Percentiles rank a stretch among this genome's conserved stretches.
Evolutionary conservation across 1,140 invertebrate species (phyloP).

Genomic region (Drosophila albomicans): DNA sequence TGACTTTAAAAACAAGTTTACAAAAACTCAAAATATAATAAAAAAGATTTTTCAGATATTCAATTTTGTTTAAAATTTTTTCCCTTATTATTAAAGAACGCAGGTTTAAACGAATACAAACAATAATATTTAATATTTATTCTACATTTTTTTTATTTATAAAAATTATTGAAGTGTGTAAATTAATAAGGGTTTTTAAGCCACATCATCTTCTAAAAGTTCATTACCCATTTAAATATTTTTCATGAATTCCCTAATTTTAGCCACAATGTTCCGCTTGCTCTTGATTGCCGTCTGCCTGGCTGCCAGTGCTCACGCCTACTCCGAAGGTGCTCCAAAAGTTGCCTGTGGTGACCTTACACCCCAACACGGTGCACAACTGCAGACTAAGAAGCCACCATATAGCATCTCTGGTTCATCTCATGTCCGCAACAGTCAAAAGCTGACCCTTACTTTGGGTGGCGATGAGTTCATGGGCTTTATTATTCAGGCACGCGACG

Average conservation of each 20-base stretch:
- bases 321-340: slow-evolving; percentile 70
- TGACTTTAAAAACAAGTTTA: too few relatives aligned
- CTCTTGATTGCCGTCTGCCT: slow-evolving; percentile 63
- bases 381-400: slow-evolving; percentile 63
- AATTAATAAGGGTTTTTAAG: too few relatives aligned
- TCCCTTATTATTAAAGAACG: not conserved
- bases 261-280: slow-evolving; percentile 69
- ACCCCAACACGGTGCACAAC: slow-evolving; percentile 72
- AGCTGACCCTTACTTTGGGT: slow-evolving; percentile 60
- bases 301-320: slow-evolving; percentile 59
- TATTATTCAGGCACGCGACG: slow-evolving; percentile 75
- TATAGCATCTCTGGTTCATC: slow-evolving; percentile 58
- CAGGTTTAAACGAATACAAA: too few relatives aligned
- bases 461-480: slow-evolving; percentile 75
- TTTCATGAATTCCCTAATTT: not conserved
- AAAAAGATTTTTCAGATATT: too few relatives aligned
- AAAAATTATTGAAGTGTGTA: too few relatives aligned
- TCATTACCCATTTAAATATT: not conserved
- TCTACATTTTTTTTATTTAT: too few relatives aligned
- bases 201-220: too few relatives aligned
- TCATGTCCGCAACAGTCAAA: slow-evolving; percentile 56
- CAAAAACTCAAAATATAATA: too few relatives aligned
- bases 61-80: too few relatives aligned
- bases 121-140: too few relatives aligned
- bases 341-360: slow-evolving; percentile 69